Base-by-base conservation (phyloP, 2,797 vertebrate species). In the Melanotaenia maccullochi region DNA sequence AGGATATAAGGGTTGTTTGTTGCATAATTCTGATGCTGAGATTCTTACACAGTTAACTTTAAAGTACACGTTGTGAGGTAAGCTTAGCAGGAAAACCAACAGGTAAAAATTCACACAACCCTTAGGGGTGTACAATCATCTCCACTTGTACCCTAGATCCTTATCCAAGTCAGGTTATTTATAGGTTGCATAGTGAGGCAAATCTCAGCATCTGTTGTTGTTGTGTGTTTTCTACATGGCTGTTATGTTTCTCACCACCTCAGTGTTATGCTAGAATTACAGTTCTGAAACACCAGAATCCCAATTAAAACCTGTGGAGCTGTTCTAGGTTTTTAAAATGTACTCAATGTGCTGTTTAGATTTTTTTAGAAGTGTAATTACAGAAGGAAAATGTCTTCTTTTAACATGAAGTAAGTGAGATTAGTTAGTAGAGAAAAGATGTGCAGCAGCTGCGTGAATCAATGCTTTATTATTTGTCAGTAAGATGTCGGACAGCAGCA, bases 91-190 rank as follows among this genome's bases (percentile, higher is more conserved):
- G 11, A 30, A 70, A 55, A 36, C 58, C 65, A 69, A 38, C 68
- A 51, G 30, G 67, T 85, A 73, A 68, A 73, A 79, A 70, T 67
- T 49, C 36, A 30, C 30, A 38, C 60, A 74, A 13, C 3, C n/a
- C 52, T 28, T 24, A 0, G 40, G 30, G 65, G 51, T 65, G 22
- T 33, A 55, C 42, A 52, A 67, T 74, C 64, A 57, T 70, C 67
- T 14, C 59, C 35, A 62, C 38, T 70, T 12, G 73, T 35, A 75
- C 73, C 54, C 56, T 22, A 58, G 75, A 73, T 86, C 71, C 66
- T 71, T 63, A 70, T 75, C 72, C 71, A 75, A 84, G 70, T 62
- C 55, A 1, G 5, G 64, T 82, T 86, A 81, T 88, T 87, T 81
- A 64, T 78, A 83, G 81, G 65, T 16, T 6, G 57, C 1, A 13